Conservation (phyloP, 2,113 vertebrate species). For the Cottus gobio region DNA sequence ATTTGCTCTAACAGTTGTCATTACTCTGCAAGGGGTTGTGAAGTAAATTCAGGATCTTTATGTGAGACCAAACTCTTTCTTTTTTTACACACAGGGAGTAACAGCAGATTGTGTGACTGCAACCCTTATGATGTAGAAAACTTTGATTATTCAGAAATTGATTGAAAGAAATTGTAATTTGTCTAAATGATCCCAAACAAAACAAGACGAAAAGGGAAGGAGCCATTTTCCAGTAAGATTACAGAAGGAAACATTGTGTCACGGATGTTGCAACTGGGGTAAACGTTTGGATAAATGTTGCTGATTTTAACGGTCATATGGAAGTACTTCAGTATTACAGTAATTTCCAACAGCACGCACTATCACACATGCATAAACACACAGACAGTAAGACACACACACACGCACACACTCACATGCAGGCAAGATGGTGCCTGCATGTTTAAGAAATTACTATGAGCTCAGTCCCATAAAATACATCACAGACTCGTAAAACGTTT, state of each 20-base stretch:
- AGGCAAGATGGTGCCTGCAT: conserved; percentile 34
- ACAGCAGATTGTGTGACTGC: neutral
- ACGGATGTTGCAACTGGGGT: neutral
- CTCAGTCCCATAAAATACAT: conserved; percentile 65
- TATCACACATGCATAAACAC: neutral
- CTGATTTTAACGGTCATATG: conserved; percentile 7
- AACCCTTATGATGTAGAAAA: too few relatives aligned
- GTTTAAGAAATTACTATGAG: conserved; percentile 67
- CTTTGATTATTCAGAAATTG: neutral
- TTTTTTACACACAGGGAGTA: neutral
- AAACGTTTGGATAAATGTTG: neutral
- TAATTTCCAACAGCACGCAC: neutral
- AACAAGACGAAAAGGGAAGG: neutral
- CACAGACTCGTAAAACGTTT: conserved; percentile 59
- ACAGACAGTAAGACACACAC: conserved; percentile 5
- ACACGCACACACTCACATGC: neutral
- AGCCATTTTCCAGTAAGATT: neutral
- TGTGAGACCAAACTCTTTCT: neutral
- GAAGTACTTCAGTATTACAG: conserved; percentile 2
- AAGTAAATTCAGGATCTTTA: conserved; percentile 3
- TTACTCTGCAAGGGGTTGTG: neutral
- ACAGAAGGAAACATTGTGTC: neutral
- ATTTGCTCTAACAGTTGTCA: neutral
- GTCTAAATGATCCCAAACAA: neutral
- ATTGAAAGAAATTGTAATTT: neutral